Evolutionary conservation across 2,888 invertebrate genomes (phyloP).

Genomic region (Siphonodentalium dalli): DNA sequence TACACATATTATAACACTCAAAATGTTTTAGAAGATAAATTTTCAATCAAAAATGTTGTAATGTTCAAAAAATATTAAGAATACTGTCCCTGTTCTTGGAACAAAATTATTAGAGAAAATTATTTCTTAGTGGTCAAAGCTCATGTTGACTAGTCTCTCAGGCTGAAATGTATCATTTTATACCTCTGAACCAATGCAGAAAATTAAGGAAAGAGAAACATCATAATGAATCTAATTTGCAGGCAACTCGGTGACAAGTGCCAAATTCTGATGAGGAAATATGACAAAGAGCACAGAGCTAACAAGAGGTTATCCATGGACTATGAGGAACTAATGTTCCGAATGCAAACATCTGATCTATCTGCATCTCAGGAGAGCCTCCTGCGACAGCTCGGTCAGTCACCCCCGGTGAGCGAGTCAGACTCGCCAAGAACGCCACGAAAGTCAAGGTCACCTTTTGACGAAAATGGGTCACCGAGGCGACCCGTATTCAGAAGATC

Average conservation of each 20-base stretch:
- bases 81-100: too few species aligned
- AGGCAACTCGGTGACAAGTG: constrained; percentile 76
- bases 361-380: constrained; percentile 42
- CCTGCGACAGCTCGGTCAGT: constrained; percentile 41
- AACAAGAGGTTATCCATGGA: constrained; percentile 80
- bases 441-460: constrained; percentile 36
- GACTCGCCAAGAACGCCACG: constrained; percentile 34
- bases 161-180: constrained; percentile 1
- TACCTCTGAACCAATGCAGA: too few species aligned
- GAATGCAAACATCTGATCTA: constrained; percentile 68
- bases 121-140: too few species aligned
- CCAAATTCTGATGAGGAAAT: constrained; percentile 71
- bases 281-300: constrained; percentile 79
- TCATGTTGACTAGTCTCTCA: too few species aligned
- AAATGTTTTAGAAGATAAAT: too few species aligned
- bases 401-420: constrained; percentile 36
- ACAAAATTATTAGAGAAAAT: too few species aligned
- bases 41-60: too few species aligned
- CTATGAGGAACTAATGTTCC: constrained; percentile 89
- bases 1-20: too few species aligned
- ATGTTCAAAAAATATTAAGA: too few species aligned
- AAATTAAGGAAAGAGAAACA: too few species aligned
- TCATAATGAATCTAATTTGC: constrained; percentile 37
- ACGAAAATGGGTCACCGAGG: constrained; percentile 29
- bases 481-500: constrained; percentile 35